These are phyloP conservation scores for Hydrolagus colliei DNA, from an alignment of 2,797 vertebrate species.

Conservation along the genomic window DNA sequence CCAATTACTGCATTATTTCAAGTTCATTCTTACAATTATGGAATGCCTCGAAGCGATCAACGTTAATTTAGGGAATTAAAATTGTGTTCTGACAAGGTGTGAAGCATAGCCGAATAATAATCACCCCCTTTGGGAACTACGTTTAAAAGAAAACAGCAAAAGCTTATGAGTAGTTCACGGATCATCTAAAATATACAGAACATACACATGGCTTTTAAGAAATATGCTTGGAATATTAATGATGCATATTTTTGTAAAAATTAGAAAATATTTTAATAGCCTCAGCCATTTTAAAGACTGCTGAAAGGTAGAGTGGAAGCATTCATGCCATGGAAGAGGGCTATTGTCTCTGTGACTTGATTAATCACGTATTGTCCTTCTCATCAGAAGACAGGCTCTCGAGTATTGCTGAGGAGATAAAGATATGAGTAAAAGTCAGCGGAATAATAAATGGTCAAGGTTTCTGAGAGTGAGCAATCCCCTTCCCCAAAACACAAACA, in stretches of 20 bases:
- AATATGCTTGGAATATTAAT: background rate
- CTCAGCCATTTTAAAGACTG: background rate
- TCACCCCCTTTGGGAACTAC: background rate
- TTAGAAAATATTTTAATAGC: background rate
- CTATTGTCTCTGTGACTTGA: background rate
- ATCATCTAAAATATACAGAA: background rate
- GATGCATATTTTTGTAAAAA: background rate
- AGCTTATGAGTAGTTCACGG: background rate
- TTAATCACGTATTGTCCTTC: background rate
- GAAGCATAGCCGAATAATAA: background rate
- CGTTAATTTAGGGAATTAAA: constrained; percentile 1
- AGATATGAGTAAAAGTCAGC: background rate
- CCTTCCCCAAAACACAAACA: too few relatives aligned
- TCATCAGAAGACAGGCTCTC: background rate
- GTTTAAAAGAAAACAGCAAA: background rate
- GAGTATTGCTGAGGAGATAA: background rate
- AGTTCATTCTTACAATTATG: background rate
- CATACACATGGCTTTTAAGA: background rate
- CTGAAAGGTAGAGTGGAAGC: background rate
- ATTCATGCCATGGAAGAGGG: background rate
- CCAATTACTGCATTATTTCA: background rate
- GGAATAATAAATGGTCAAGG: background rate
- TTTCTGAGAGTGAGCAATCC: background rate
- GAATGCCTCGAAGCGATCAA: background rate
- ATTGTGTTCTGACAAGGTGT: background rate